phyloP scores from a whole-genome alignment of 2,113 vertebrate species.

The Micromys minutus region DNA sequence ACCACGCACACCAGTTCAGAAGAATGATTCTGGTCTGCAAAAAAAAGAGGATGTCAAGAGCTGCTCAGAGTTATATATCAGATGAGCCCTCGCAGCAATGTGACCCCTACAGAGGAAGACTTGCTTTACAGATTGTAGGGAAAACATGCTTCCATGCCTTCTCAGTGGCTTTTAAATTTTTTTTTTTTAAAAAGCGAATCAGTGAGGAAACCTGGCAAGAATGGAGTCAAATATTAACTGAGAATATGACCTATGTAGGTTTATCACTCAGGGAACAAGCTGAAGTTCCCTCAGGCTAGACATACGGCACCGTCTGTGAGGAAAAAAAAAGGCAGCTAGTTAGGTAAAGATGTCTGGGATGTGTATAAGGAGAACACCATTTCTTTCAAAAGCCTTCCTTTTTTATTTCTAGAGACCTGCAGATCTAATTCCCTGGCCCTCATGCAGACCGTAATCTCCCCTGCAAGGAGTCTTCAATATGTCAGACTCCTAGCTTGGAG shows the following conservation, averaged over 20 bases:
- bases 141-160: background rate
- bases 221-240: background rate
- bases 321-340: background rate
- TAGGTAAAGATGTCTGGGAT: background rate
- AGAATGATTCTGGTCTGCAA: slow-evolving; percentile 94
- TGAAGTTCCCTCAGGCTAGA: background rate
- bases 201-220: background rate
- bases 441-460: background rate
- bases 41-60: background rate
- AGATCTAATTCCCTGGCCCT: too few relatives aligned
- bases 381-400: background rate
- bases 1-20: slow-evolving; percentile 98
- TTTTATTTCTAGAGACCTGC: background rate
- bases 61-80: rapidly evolving
- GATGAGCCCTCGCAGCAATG: too few relatives aligned
- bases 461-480: background rate
- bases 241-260: background rate
- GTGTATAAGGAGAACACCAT: too few relatives aligned
- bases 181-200: background rate
- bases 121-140: background rate
- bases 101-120: background rate
- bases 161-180: background rate
- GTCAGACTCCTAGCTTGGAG: background rate
- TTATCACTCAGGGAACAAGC: background rate
- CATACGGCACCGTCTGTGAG: too few relatives aligned